Conservation (phyloP, 2,797 vertebrate species). For the Syncerus caffer region DNA sequence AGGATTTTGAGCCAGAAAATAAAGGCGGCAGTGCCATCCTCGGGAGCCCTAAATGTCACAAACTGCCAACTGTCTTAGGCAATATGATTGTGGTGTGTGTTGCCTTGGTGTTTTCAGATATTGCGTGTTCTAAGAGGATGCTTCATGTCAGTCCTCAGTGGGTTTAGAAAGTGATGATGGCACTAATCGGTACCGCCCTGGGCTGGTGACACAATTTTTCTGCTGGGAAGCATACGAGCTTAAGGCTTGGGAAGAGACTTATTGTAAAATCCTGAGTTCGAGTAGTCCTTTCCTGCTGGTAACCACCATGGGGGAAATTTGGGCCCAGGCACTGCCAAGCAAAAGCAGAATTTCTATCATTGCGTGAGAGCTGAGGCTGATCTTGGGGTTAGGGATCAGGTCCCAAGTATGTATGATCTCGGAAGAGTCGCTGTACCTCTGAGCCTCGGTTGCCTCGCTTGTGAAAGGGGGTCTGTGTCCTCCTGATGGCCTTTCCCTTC, state of each 20-base stretch:
- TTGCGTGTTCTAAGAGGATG: background rate
- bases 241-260: background rate
- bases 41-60: slow-evolving; percentile 2
- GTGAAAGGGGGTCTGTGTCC: background rate
- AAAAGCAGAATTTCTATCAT: background rate
- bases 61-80: background rate
- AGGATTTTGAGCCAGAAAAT: slow-evolving; percentile 59
- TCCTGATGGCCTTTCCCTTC: background rate
- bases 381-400: background rate
- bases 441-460: background rate
- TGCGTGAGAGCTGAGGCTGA: background rate
- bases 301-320: background rate
- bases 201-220: background rate
- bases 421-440: background rate
- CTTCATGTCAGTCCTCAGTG: background rate
- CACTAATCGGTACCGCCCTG: background rate
- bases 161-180: slow-evolving; percentile 33
- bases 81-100: background rate
- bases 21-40: background rate
- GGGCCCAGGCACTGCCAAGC: background rate
- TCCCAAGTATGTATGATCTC: background rate
- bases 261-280: background rate
- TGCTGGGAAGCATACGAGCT: background rate
- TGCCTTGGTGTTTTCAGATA: background rate
- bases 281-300: background rate